These are phyloP conservation scores for Brienomyrus longianalis DNA, from an alignment of 2,113 vertebrate genomes.

Conservation along the genomic window DNA sequence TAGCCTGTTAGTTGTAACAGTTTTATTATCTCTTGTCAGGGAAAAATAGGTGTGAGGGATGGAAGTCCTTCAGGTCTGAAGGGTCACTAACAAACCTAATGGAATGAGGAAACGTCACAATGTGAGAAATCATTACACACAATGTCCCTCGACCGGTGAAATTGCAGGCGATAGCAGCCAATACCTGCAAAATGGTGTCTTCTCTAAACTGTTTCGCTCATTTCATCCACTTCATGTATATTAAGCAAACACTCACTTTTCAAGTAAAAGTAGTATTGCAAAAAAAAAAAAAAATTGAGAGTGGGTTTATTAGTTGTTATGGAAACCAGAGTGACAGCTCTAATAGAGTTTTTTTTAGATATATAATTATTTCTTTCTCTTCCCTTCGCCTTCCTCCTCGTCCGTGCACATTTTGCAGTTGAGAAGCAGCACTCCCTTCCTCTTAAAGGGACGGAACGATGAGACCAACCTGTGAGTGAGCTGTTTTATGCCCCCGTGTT, in stretches of 20 bases:
- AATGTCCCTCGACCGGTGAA: not conserved
- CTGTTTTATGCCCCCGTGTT: not conserved
- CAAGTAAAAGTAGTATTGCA: constrained; percentile 28
- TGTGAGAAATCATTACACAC: not conserved
- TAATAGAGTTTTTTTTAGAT: constrained; percentile 12
- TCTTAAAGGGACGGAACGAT: not conserved
- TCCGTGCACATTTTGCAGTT: not conserved
- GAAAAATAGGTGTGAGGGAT: not conserved
- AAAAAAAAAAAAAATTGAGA: constrained; percentile 20
- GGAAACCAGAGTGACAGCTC: constrained; percentile 32
- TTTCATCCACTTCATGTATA: constrained; percentile 27
- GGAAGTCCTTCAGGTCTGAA: not conserved
- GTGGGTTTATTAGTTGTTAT: constrained; percentile 36
- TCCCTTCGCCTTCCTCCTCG: not conserved
- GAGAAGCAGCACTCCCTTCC: not conserved
- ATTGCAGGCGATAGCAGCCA: not conserved
- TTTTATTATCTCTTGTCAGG: not conserved
- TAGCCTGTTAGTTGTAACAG: not conserved
- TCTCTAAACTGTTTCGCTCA: constrained; percentile 1
- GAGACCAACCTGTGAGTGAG: not conserved
- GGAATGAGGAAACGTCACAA: not conserved
- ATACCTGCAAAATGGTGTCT: not conserved
- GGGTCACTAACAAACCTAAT: not conserved
- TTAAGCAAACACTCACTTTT: constrained; percentile 30
- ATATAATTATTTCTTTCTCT: constrained; percentile 13